phyloP scores from a whole-genome alignment of 2,113 vertebrate species.

The Periophthalmodon schlosseri region DNA sequence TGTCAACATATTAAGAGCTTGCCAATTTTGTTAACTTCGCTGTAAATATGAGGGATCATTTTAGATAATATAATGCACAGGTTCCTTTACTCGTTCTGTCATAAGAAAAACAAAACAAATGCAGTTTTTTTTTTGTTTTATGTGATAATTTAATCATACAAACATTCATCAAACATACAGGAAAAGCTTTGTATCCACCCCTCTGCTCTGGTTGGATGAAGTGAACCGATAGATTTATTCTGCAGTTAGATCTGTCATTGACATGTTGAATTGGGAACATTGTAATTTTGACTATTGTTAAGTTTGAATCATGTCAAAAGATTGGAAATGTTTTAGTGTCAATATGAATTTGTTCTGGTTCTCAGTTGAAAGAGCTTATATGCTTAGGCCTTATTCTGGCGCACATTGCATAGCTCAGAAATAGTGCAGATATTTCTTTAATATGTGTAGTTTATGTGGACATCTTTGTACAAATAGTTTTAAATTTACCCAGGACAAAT shows the following conservation, averaged over 20 bases:
- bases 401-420: slow-evolving; percentile 55
- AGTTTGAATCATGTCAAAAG: slow-evolving; percentile 10
- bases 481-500: not conserved
- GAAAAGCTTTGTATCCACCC: slow-evolving; percentile 75
- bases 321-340: not conserved
- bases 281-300: slow-evolving; percentile 20
- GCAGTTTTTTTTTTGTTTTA: slow-evolving; percentile 75
- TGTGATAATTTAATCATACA: slow-evolving; percentile 99
- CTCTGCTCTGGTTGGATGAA: slow-evolving; percentile 71
- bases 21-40: not conserved
- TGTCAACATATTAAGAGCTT: too few relatives aligned
- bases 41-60: not conserved
- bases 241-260: slow-evolving; percentile 44
- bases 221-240: slow-evolving; percentile 79
- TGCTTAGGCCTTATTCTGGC: not conserved
- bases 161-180: slow-evolving; percentile 94
- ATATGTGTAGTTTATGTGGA: not conserved
- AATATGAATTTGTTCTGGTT: not conserved
- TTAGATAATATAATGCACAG: not conserved
- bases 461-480: slow-evolving; percentile 2
- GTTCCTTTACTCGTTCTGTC: too few relatives aligned
- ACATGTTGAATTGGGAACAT: slow-evolving; percentile 13
- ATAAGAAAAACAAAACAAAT: slow-evolving; percentile 22
- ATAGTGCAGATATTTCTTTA: slow-evolving; percentile 31
- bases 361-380: not conserved